Conservation (phyloP, 1,140 invertebrate species). For the Drosophila guanche region DNA sequence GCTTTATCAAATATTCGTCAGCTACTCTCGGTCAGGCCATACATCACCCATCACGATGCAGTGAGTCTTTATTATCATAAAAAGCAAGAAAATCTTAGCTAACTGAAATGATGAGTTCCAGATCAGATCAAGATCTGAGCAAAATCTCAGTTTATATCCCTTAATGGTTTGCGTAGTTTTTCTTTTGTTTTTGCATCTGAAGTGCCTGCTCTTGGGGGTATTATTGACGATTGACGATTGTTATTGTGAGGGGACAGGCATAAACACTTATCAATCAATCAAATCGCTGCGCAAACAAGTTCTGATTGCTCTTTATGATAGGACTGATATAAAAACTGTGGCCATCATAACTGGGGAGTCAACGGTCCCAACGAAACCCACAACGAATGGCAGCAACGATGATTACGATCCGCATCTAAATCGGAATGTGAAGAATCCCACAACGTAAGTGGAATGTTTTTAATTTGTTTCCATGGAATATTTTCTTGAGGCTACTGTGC, state of each 20-base stretch:
- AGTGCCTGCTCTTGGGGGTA: constrained; percentile 5
- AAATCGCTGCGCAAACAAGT: constrained; percentile 40
- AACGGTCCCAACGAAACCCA: constrained; percentile 17
- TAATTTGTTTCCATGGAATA: constrained; percentile 6
- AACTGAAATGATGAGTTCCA: constrained; percentile 23
- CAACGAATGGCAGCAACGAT: constrained; percentile 56
- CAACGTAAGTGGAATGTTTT: constrained; percentile 85
- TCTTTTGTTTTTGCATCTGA: background rate
- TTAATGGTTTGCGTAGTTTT: constrained; percentile 16
- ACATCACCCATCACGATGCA: constrained; percentile 38
- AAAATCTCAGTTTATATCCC: background rate
- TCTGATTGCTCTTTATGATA: constrained; percentile 30
- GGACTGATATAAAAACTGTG: constrained; percentile 46
- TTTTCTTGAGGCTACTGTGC: too few species aligned
- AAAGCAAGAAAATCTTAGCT: constrained; percentile 28
- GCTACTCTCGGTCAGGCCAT: constrained; percentile 20
- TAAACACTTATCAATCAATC: constrained; percentile 48
- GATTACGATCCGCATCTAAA: constrained; percentile 87
- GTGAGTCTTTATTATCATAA: constrained; percentile 57
- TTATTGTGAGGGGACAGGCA: background rate
- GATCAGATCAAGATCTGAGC: background rate
- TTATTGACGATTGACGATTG: background rate
- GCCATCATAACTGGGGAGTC: constrained; percentile 25
- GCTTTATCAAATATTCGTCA: constrained; percentile 57
- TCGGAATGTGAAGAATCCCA: constrained; percentile 88